Percentiles rank a stretch among this genome's conserved stretches.
These are phyloP conservation scores for Gymnothorax javanicus DNA, from an alignment of 2,797 vertebrate genomes.

Conservation along the genomic window DNA sequence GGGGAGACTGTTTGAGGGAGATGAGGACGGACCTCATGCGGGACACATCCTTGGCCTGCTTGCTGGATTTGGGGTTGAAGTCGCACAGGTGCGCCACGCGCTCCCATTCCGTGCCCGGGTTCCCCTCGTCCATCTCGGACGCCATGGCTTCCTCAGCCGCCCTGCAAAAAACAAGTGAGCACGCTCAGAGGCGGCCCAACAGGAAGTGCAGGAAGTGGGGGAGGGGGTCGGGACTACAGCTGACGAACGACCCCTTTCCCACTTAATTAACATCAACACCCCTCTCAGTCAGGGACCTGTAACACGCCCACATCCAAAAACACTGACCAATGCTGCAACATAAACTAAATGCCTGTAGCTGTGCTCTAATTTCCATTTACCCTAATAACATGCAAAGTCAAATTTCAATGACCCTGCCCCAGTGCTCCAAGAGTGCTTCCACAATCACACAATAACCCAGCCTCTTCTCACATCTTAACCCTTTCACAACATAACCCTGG, in stretches of 20 bases:
- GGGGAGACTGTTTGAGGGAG: slow-evolving; percentile 92
- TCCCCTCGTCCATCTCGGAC: slow-evolving; percentile 87
- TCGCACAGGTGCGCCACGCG: slow-evolving; percentile 96
- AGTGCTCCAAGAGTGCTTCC: too few species aligned
- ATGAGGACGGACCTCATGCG: slow-evolving; percentile 98
- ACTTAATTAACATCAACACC: not conserved
- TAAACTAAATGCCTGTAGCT: not conserved
- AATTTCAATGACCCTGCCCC: not conserved
- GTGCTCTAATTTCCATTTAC: not conserved
- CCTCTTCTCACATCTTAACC: too few species aligned
- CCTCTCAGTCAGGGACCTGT: not conserved
- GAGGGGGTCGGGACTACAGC: not conserved
- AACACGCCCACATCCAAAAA: not conserved
- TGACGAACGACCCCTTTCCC: too few species aligned
- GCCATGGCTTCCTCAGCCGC: slow-evolving; percentile 94
- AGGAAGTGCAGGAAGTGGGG: not conserved
- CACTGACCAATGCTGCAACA: not conserved
- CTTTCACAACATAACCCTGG: too few species aligned
- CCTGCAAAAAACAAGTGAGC: slow-evolving; percentile 67
- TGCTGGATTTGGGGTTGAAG: slow-evolving; percentile 99
- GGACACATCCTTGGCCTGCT: slow-evolving; percentile 97
- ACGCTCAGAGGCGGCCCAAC: not conserved
- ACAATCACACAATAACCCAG: too few species aligned
- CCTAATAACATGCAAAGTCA: not conserved
- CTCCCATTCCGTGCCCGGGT: slow-evolving; percentile 96